Evolutionary conservation across 92 coral and sea anemone species (phyloP).

Genomic region (Epizoanthus illoricatus): DNA sequence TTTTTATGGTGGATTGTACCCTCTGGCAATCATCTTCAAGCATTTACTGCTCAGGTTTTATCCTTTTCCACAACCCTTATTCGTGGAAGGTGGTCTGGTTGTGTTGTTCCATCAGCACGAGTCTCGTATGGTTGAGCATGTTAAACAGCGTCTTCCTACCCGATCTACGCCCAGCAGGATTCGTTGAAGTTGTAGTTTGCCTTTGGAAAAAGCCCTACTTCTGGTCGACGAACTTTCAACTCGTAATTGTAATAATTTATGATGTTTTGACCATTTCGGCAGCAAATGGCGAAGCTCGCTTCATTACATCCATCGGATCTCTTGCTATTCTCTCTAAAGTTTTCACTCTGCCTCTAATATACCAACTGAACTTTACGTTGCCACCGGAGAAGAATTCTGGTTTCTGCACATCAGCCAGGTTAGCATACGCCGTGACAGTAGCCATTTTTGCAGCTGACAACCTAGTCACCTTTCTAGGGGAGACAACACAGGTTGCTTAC

Average conservation of each 20-base stretch:
- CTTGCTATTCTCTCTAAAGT: conserved; percentile 1
- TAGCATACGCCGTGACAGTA: neutral
- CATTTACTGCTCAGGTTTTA: conserved; percentile 13
- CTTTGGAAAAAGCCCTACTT: conserved; percentile 22
- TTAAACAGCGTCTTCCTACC: conserved; percentile 10
- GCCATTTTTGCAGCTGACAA: conserved; percentile 35
- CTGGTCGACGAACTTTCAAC: conserved; percentile 30
- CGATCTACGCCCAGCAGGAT: conserved; percentile 1
- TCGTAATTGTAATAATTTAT: conserved; percentile 1
- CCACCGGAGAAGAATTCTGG: conserved; percentile 10
- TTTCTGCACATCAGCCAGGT: neutral
- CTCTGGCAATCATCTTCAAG: conserved; percentile 25
- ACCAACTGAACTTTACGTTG: conserved; percentile 30
- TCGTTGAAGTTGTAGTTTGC: neutral
- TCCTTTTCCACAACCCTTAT: conserved; percentile 5
- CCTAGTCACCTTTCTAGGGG: conserved; percentile 5
- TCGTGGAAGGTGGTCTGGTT: conserved; percentile 27
- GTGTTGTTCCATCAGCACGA: conserved; percentile 12
- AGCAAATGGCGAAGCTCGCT: neutral
- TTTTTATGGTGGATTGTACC: conserved; percentile 12
- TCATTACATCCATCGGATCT: neutral
- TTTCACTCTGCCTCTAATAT: conserved; percentile 13
- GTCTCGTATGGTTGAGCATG: neutral
- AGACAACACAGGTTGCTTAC: conserved; percentile 29
- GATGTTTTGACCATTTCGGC: neutral